These are phyloP conservation scores for Mimumesa dahlbomi DNA, from an alignment of 2,888 invertebrate species.

Conservation along the genomic window DNA sequence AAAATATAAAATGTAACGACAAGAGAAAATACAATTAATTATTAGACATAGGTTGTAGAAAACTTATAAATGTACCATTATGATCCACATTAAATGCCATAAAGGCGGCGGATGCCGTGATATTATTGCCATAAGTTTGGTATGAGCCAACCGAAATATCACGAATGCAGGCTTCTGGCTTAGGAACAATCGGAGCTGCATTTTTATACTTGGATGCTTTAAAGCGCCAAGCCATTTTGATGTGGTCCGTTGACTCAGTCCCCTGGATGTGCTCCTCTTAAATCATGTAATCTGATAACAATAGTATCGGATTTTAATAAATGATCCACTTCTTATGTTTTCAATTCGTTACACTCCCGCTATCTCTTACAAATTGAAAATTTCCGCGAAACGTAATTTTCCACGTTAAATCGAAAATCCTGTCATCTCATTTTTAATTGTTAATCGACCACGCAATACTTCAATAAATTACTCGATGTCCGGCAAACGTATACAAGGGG, in stretches of 20 bases:
- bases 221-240: conserved; percentile 94
- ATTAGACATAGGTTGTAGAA: too few species aligned
- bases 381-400: not conserved
- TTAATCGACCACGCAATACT: not conserved
- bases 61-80: conserved; percentile 82
- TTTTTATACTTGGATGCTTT: conserved; percentile 99
- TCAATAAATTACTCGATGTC: not conserved
- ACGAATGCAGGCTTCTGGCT: conserved; percentile 93
- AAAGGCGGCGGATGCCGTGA: conserved; percentile 94
- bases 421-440: not conserved
- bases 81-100: conserved; percentile 98
- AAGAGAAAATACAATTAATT: not conserved
- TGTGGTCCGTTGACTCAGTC: conserved; percentile 11
- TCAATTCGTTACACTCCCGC: too few species aligned
- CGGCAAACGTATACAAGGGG: not conserved
- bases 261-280: conserved; percentile 43
- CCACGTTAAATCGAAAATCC: not conserved
- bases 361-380: not conserved
- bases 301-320: conserved; percentile 3
- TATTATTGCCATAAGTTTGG: conserved; percentile 97
- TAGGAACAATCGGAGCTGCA: conserved; percentile 97
- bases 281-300: conserved; percentile 76
- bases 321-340: not conserved
- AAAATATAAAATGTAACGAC: not conserved
- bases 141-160: conserved; percentile 96